These are phyloP conservation scores for Nebria salina DNA, from an alignment of 2,888 invertebrate species.

Conservation along the genomic window DNA sequence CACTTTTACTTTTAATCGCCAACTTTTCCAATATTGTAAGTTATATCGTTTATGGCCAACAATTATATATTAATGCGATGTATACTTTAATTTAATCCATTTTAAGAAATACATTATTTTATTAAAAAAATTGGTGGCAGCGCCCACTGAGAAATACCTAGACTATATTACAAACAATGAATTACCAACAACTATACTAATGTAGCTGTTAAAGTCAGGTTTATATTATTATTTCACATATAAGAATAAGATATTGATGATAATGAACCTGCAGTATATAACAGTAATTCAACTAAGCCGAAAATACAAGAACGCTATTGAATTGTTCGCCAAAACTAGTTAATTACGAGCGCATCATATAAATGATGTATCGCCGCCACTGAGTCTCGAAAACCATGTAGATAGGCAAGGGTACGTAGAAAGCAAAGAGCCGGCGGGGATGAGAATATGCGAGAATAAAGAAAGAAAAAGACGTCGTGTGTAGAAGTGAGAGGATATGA, in stretches of 20 bases:
- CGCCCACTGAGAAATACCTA: not conserved
- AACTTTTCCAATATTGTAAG: not conserved
- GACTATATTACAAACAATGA: too few relatives aligned
- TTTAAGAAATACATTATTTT: not conserved
- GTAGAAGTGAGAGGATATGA: constrained; percentile 49
- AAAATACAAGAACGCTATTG: not conserved
- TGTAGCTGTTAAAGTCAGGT: too few relatives aligned
- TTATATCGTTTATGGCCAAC: not conserved
- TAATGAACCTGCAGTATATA: too few relatives aligned
- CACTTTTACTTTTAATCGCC: not conserved
- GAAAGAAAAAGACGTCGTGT: constrained; percentile 27
- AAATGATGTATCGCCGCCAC: not conserved
- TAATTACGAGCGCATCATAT: not conserved
- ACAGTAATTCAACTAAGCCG: not conserved
- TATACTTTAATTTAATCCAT: too few relatives aligned
- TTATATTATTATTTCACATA: too few relatives aligned
- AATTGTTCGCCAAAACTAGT: not conserved
- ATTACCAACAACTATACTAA: too few relatives aligned
- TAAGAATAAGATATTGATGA: too few relatives aligned
- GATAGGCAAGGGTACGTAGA: constrained; percentile 13
- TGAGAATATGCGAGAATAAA: constrained; percentile 5
- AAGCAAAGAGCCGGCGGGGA: not conserved
- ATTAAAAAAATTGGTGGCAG: not conserved
- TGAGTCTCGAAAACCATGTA: not conserved
- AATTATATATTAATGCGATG: too few relatives aligned